These are phyloP conservation scores for Drosophila quadrilineata DNA, from an alignment of 1,140 invertebrate species.

Conservation along the genomic window DNA sequence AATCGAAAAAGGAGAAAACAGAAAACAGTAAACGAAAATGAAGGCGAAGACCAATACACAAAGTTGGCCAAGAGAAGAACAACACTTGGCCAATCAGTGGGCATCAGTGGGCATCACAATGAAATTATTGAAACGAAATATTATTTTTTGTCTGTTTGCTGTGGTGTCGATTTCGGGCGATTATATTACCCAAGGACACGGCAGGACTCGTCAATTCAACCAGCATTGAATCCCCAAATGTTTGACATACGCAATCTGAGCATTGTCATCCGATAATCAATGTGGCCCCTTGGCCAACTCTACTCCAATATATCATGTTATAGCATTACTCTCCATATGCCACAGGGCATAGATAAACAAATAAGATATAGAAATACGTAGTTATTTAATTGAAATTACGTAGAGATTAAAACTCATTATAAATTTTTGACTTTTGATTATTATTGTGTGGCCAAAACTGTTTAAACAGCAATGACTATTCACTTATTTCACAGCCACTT, in stretches of 20 bases:
- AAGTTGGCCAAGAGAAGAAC: neutral
- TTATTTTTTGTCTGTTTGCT: constrained; percentile 44
- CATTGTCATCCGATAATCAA: constrained; percentile 31
- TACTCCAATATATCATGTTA: neutral
- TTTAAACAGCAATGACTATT: neutral
- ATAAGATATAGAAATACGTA: no score
- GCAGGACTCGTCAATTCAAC: neutral
- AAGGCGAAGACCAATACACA: neutral
- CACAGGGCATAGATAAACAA: no score
- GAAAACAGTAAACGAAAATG: constrained; percentile 1
- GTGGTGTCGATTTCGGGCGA: constrained; percentile 52
- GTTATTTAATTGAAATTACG: no score
- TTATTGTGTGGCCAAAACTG: no score
- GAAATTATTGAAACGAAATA: constrained; percentile 68
- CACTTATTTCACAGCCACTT: neutral
- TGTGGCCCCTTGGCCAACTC: constrained; percentile 3
- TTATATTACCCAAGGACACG: constrained; percentile 51
- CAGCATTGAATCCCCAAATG: constrained; percentile 17
- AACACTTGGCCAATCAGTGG: constrained; percentile 17
- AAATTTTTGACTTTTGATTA: neutral
- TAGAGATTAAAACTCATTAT: no score
- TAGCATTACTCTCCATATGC: constrained; percentile 4
- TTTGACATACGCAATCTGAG: constrained; percentile 28
- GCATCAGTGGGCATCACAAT: constrained; percentile 27
- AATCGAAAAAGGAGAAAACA: neutral